phyloP scores from a whole-genome alignment of 1,140 invertebrate species.

The Cotesia vestalis region DNA sequence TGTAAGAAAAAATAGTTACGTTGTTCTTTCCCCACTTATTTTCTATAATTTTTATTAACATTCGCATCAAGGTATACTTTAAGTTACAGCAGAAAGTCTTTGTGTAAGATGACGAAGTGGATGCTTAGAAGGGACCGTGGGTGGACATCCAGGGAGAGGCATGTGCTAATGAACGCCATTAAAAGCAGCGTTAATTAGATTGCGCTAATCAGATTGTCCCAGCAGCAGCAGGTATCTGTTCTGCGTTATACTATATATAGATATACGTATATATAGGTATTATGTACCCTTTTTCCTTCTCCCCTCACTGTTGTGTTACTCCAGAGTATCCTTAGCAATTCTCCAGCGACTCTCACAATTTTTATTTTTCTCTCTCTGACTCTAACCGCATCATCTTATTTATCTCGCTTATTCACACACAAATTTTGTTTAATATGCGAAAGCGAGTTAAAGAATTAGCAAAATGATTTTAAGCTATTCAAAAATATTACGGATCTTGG shows the following conservation, averaged over 20 bases:
- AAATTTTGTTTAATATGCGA: too few species aligned
- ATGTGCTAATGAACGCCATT: conserved; percentile 67
- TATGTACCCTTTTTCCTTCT: conserved; percentile 37
- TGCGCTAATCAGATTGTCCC: conserved; percentile 61
- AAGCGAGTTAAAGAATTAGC: too few species aligned
- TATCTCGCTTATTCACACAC: conserved; percentile 16
- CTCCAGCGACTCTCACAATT: conserved; percentile 27
- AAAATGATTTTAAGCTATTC: too few species aligned
- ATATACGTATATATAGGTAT: not conserved
- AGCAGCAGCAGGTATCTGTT: conserved; percentile 38
- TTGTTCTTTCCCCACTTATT: too few species aligned
- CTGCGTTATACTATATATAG: conserved; percentile 17
- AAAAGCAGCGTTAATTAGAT: conserved; percentile 68
- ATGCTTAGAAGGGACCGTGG: conserved; percentile 15
- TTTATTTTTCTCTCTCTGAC: conserved; percentile 23
- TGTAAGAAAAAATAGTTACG: not conserved
- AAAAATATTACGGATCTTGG: too few species aligned
- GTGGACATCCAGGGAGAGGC: conserved; percentile 36
- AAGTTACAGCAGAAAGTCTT: not conserved
- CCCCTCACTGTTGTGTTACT: conserved; percentile 30
- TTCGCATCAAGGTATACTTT: not conserved
- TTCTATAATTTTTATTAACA: too few species aligned
- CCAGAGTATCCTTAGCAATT: not conserved
- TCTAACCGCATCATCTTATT: conserved; percentile 4
- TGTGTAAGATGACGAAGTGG: conserved; percentile 5